Percentiles rank a stretch among this genome's conserved stretches.
phyloP scores from a whole-genome alignment of 2,888 invertebrate genomes.

The Ennomos fuscantarius region DNA sequence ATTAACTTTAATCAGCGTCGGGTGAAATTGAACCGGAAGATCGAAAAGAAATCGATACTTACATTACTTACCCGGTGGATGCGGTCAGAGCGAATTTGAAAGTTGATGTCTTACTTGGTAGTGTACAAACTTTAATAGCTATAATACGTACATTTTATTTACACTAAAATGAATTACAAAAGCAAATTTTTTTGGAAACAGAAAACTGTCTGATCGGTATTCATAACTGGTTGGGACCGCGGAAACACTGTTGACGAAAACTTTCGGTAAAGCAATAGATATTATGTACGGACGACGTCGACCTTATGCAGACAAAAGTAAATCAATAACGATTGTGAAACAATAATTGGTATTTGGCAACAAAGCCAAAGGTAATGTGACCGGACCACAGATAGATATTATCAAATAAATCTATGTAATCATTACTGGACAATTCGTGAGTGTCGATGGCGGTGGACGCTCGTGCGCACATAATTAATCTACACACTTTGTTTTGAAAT shows the following conservation, averaged over 20 bases:
- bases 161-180: conserved; percentile 29
- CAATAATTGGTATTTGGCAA: conserved; percentile 66
- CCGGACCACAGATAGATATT: conserved; percentile 53
- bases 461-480: conserved; percentile 72
- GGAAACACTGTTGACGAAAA: conserved; percentile 24
- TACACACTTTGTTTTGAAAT: conserved; percentile 44
- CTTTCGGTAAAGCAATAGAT: conserved; percentile 28
- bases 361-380: conserved; percentile 48
- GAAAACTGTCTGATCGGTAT: conserved; percentile 7
- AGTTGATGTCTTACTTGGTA: conserved; percentile 52
- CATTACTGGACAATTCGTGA: conserved; percentile 68
- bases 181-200: conserved; percentile 15
- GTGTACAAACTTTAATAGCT: conserved; percentile 45
- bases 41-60: conserved; percentile 68
- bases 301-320: conserved; percentile 42
- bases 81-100: conserved; percentile 61
- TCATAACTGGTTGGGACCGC: conserved; percentile 3
- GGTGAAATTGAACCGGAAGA: conserved; percentile 74
- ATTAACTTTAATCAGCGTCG: conserved; percentile 56
- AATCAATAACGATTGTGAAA: conserved; percentile 55
- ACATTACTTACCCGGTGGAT: conserved; percentile 45
- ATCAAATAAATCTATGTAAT: conserved; percentile 62
- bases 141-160: conserved; percentile 46
- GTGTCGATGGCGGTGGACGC: conserved; percentile 64
- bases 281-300: no score